Conservation (phyloP, 2,797 vertebrate genomes). For the Tadarida brasiliensis region DNA sequence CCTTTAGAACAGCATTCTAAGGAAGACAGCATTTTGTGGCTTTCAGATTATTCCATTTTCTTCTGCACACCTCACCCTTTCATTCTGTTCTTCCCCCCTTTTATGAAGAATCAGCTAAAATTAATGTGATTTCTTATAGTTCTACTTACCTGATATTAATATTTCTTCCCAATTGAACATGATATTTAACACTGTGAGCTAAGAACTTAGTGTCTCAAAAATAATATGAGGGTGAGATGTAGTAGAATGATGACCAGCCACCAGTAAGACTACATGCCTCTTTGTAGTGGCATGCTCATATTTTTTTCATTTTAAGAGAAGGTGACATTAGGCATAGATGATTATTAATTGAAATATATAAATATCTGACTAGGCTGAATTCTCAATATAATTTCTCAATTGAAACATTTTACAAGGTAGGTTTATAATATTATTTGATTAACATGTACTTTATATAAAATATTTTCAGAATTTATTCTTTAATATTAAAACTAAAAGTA, state of each 20-base stretch:
- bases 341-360: not conserved
- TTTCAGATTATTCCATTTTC: not conserved
- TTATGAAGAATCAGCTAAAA: not conserved
- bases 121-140: not conserved
- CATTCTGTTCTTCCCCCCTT: not conserved
- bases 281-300: not conserved
- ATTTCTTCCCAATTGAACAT: not conserved
- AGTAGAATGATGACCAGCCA: not conserved
- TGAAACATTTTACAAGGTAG: not conserved
- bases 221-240: not conserved
- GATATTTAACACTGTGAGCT: not conserved
- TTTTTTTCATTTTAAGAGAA: not conserved
- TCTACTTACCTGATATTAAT: not conserved
- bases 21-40: not conserved
- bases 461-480: not conserved
- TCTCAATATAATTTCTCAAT: not conserved
- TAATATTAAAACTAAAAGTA: slow-evolving; percentile 3
- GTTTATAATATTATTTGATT: not conserved
- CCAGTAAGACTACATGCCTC: not conserved
- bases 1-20: not conserved
- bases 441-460: not conserved
- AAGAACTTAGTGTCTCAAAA: not conserved
- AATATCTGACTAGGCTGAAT: not conserved
- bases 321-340: not conserved
- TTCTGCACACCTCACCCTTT: not conserved